Percentiles rank a stretch among this genome's conserved stretches.
Evolutionary conservation across 2,113 vertebrate genomes (phyloP).

Genomic region (Hippopotamus amphibius): DNA sequence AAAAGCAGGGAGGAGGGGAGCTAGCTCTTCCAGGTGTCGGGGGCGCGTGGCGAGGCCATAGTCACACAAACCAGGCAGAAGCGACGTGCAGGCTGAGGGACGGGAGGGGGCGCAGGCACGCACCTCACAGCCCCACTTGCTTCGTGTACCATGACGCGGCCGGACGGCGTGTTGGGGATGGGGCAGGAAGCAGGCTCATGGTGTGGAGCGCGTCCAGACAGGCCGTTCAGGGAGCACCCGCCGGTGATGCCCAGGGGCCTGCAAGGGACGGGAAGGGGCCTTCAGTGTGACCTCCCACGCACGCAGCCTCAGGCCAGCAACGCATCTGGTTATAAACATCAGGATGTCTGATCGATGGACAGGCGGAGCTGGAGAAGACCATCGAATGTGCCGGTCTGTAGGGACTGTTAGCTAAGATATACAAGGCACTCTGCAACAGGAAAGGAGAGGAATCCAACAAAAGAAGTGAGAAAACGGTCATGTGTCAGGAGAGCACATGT

Average conservation of each 20-base stretch:
- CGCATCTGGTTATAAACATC: too few species aligned
- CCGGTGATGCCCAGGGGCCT: background rate
- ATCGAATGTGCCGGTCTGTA: background rate
- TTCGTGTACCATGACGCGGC: background rate
- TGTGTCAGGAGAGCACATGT: accelerated
- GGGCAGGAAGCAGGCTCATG: background rate
- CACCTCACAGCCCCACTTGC: background rate
- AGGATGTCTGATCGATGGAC: background rate
- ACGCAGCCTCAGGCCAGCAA: too few species aligned
- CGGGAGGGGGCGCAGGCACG: background rate
- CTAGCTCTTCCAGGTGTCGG: background rate
- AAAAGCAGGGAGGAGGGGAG: background rate
- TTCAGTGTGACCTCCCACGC: accelerated
- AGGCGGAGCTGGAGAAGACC: background rate
- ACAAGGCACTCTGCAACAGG: background rate
- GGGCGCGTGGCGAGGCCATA: too few species aligned
- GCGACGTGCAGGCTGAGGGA: too few species aligned
- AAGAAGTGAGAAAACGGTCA: background rate
- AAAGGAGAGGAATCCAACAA: background rate
- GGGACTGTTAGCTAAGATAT: too few species aligned
- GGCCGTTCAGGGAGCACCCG: background rate
- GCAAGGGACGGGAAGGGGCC: too few species aligned
- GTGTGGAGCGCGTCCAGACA: background rate
- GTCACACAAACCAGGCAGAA: too few species aligned
- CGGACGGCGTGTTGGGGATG: background rate